These are phyloP conservation scores for Sclerurus mexicanus DNA, from an alignment of 2,113 vertebrate species.

Conservation along the genomic window DNA sequence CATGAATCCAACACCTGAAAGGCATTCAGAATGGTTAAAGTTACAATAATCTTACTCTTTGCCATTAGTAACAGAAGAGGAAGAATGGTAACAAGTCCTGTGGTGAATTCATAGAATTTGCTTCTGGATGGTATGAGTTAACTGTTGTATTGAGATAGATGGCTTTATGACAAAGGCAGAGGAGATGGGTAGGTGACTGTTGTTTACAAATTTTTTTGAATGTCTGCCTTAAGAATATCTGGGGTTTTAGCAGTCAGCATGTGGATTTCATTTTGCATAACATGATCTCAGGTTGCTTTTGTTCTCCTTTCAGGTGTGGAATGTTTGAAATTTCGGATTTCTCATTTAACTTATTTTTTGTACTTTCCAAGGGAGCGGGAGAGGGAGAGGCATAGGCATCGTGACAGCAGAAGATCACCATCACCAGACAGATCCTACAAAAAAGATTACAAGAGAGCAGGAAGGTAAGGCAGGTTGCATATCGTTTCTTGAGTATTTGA, in stretches of 20 bases:
- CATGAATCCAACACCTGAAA: too few species aligned
- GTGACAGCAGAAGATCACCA: constrained; percentile 85
- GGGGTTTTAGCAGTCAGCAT: neutral
- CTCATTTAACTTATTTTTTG: constrained; percentile 58
- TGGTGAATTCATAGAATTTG: neutral
- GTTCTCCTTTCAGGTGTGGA: neutral
- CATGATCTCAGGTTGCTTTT: neutral
- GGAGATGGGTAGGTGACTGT: neutral
- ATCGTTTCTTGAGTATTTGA: neutral
- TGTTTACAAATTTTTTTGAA: neutral
- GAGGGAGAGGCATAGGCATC: constrained; percentile 88
- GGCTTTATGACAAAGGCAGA: neutral
- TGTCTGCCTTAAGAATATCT: neutral
- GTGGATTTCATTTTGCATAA: neutral
- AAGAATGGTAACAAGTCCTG: neutral
- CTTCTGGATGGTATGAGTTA: neutral
- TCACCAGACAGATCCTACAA: constrained; percentile 86
- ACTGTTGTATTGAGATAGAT: rapidly evolving
- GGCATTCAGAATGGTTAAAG: neutral
- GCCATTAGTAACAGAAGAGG: neutral
- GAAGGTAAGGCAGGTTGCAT: constrained; percentile 74
- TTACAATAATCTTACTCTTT: neutral
- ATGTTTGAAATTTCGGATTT: neutral
- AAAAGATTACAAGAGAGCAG: constrained; percentile 84
- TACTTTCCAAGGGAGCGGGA: constrained; percentile 75